Evolutionary conservation across 2,113 vertebrate genomes (phyloP).

Genomic region (Coreoperca whiteheadi): DNA sequence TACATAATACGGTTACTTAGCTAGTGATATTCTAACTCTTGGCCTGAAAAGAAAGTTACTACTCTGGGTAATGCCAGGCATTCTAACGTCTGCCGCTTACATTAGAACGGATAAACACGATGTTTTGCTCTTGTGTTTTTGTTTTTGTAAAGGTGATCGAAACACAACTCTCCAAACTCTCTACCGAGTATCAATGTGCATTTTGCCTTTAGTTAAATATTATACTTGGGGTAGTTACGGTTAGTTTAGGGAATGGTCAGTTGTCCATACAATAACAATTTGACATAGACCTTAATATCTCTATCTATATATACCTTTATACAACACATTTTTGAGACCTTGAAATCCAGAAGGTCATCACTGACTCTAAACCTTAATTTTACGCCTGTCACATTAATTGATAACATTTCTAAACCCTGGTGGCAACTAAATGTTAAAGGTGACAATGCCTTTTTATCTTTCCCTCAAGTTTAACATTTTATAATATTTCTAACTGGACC

Average conservation of each 20-base stretch:
- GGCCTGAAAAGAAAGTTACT: too few species aligned
- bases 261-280: background rate
- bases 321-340: constrained; percentile 11
- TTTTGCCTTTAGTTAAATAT: background rate
- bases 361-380: constrained; percentile 12
- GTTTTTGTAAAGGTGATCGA: background rate
- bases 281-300: background rate
- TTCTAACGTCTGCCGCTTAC: too few species aligned
- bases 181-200: background rate
- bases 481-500: background rate
- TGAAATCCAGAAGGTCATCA: background rate
- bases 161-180: background rate
- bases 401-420: background rate
- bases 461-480: constrained; percentile 3
- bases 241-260: background rate
- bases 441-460: constrained; percentile 15
- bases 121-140: background rate
- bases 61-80: too few species aligned
- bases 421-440: constrained; percentile 16
- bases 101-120: too few species aligned
- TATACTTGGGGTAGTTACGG: too few species aligned
- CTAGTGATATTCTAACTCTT: too few species aligned
- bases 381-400: constrained; percentile 7
- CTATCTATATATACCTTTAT: background rate
- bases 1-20: too few species aligned